Percentiles rank a stretch among this genome's conserved stretches.
phyloP scores from a whole-genome alignment of 2,113 vertebrate genomes.

The Hipposideros armiger region DNA sequence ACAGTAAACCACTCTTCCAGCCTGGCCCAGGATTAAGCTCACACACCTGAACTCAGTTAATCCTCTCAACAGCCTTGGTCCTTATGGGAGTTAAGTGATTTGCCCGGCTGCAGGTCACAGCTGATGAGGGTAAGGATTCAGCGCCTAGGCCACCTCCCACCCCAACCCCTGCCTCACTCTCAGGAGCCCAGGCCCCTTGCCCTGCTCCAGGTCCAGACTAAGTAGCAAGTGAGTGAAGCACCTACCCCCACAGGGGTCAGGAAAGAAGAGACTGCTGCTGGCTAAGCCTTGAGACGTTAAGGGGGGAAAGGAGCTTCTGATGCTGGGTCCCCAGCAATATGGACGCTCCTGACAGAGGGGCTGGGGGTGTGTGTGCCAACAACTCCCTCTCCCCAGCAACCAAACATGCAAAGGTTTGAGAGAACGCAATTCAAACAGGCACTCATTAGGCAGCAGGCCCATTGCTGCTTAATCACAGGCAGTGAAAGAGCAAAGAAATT shows the following conservation, averaged over 20 bases:
- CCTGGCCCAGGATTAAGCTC: not conserved
- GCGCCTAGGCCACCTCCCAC: not conserved
- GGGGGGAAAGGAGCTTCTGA: not conserved
- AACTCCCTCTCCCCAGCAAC: conserved; percentile 47
- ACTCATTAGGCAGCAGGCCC: conserved; percentile 84
- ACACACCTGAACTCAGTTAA: not conserved
- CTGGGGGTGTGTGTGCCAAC: conserved; percentile 62
- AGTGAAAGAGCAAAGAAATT: conserved; percentile 71
- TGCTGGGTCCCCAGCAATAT: not conserved
- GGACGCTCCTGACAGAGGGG: not conserved
- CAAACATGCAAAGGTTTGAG: conserved; percentile 68
- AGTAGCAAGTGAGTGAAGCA: not conserved
- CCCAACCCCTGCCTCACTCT: not conserved
- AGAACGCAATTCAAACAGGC: conserved; percentile 75
- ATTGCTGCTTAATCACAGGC: conserved; percentile 81
- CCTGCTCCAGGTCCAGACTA: not conserved
- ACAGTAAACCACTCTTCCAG: no score
- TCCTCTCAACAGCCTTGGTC: not conserved
- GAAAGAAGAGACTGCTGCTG: not conserved
- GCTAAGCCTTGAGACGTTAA: not conserved
- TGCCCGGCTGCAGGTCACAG: not conserved
- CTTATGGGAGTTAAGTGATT: not conserved
- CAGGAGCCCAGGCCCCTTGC: not conserved
- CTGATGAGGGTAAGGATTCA: no score
- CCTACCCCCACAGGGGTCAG: not conserved